Evolutionary conservation across 2,888 invertebrate genomes (phyloP), one percentile per base, ranked within the genome.

Genomic region (Galeopsomyia nigrocyanea): DNA sequence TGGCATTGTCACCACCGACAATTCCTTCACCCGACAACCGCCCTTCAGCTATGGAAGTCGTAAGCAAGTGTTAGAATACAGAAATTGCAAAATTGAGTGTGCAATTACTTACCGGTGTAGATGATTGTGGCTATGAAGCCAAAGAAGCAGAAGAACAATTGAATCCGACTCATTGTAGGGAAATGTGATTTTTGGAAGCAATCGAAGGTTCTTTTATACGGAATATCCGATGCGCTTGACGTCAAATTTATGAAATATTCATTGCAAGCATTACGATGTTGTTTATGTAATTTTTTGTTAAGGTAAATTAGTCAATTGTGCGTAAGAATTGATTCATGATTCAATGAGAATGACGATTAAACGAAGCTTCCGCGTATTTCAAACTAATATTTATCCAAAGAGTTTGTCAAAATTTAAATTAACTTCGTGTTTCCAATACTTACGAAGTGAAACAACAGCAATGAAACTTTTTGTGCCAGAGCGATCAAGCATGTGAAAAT

Each of bases 1-100:
- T 14, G 3, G 69, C 47, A 13, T 69, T 6, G 3, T 57, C 49
- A 21, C 62, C 69, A 7, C 62, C 69, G 3, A 69, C 21, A 46
- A 69, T 63, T 6, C 19, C 19, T 39, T 69, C 69, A 7, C 31
- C 16, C 0, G 61, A 21, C 61, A 69, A 50, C 9, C 7, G 10
- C 39, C 57, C 69, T 21, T 19, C 19, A 21, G 21, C 67, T 67
- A 51, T 26, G 47, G 39, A 53, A 21, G n/a, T 39, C 21, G 14
- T 19, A 49, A 62, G 10, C 5, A 26, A 51, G 14, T 10, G 50
- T 26, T 26, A n/a, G 31, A 31, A 39, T 46, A 31, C 22, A 9
- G 16, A 6, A 7, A 10, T 19, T 19, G 9, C 5, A 46, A 46
- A 39, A 7, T 46, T 16, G 7, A 5, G 7, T 5, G 16, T 2